Conservation (phyloP, 2,888 invertebrate genomes). For the Leuctra nigra region DNA sequence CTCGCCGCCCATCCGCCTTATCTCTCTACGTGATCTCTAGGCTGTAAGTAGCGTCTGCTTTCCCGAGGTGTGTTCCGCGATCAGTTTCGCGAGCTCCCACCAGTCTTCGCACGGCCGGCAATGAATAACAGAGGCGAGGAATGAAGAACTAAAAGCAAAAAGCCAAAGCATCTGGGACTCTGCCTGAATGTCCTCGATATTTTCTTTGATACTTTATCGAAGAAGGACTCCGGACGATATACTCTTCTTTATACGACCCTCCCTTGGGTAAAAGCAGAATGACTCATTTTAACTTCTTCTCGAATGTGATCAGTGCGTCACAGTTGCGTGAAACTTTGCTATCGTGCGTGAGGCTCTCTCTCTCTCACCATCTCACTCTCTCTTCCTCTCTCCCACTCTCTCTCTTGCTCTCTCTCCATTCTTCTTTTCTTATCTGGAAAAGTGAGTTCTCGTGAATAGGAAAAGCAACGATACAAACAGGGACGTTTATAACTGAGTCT, state of each 20-base stretch:
- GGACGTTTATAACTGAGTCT: no score
- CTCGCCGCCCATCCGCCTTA: no score
- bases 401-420: no score
- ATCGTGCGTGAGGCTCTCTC: not conserved
- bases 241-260: not conserved
- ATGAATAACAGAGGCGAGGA: not conserved
- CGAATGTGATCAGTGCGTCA: slow-evolving; percentile 12
- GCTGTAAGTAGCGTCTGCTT: no score
- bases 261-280: slow-evolving; percentile 13
- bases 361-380: not conserved
- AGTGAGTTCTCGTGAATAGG: no score
- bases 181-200: not conserved
- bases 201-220: slow-evolving; percentile 5
- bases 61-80: no score
- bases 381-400: no score
- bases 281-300: slow-evolving; percentile 16
- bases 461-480: no score
- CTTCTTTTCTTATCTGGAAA: no score
- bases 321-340: not conserved
- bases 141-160: not conserved
- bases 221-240: not conserved
- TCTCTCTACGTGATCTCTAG: no score
- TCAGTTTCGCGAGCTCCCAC: no score
- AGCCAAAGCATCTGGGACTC: slow-evolving; percentile 1
- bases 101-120: no score